phyloP scores from a whole-genome alignment of 2,113 vertebrate species.

The Theristicus caerulescens region DNA sequence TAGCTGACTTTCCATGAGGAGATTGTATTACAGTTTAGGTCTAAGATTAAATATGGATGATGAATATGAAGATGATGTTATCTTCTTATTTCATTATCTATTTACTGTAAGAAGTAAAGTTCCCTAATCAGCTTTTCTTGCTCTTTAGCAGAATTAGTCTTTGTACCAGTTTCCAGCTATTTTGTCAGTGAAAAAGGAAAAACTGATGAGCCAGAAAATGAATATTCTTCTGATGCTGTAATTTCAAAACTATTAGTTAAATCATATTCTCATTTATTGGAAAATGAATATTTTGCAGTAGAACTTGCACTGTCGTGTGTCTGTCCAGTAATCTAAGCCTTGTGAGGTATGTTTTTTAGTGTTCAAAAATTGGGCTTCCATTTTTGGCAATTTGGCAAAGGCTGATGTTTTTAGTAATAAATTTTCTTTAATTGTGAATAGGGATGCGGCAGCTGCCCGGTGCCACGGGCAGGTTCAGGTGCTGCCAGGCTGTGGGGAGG shows the following conservation, averaged over 20 bases:
- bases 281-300: constrained; percentile 22
- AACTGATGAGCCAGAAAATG: constrained; percentile 62
- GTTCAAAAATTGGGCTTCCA: background rate
- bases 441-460: background rate
- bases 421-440: background rate
- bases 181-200: constrained; percentile 53
- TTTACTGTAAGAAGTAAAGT: constrained; percentile 53
- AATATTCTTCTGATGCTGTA: constrained; percentile 54
- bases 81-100: constrained; percentile 55
- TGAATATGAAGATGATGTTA: constrained; percentile 49
- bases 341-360: background rate
- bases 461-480: rapidly evolving
- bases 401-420: background rate
- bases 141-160: constrained; percentile 52
- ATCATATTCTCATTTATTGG: constrained; percentile 10
- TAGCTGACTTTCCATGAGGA: background rate
- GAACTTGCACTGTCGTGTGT: background rate
- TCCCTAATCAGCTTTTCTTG: constrained; percentile 53
- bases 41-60: constrained; percentile 57
- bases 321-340: background rate
- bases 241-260: constrained; percentile 55
- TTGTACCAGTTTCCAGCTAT: constrained; percentile 28
- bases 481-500: background rate
- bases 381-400: background rate
- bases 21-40: background rate